Evolutionary conservation across 2,113 vertebrate species (phyloP).

Genomic region (Spea multiplicata): DNA sequence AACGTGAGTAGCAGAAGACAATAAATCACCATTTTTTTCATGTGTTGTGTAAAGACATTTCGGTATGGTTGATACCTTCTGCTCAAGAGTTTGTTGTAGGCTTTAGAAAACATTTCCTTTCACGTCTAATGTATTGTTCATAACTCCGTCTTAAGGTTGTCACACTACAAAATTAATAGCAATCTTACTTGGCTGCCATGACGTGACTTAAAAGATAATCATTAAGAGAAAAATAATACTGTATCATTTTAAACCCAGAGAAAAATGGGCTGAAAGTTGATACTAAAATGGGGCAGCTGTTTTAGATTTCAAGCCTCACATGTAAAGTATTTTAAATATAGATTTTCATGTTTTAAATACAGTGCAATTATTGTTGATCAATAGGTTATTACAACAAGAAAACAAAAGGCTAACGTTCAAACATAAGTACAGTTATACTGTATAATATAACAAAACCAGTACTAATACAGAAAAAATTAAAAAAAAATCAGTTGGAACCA

Average conservation of each 20-base stretch:
- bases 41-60: slow-evolving; percentile 75
- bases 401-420: too few relatives aligned
- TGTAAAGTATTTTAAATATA: neutral
- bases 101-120: slow-evolving; percentile 64
- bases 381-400: too few relatives aligned
- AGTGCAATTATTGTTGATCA: too few relatives aligned
- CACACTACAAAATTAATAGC: slow-evolving; percentile 63
- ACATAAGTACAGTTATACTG: too few relatives aligned
- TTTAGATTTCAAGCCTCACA: slow-evolving; percentile 50
- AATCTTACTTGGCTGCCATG: slow-evolving; percentile 63
- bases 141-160: slow-evolving; percentile 69
- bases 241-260: slow-evolving; percentile 32
- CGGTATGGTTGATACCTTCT: slow-evolving; percentile 73
- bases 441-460: too few relatives aligned
- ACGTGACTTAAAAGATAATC: slow-evolving; percentile 61
- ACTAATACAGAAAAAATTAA: too few relatives aligned
- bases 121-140: slow-evolving; percentile 61
- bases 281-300: slow-evolving; percentile 60
- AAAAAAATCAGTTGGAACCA: too few relatives aligned
- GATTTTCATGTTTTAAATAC: too few relatives aligned
- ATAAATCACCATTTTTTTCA: slow-evolving; percentile 27
- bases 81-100: slow-evolving; percentile 63
- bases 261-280: neutral
- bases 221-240: slow-evolving; percentile 59
- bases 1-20: too few relatives aligned